A percentile compares a stretch with the other conserved stretches of the same genome.
phyloP scores from a whole-genome alignment of 1,140 invertebrate species.

The Drosophila pseudoobscura region DNA sequence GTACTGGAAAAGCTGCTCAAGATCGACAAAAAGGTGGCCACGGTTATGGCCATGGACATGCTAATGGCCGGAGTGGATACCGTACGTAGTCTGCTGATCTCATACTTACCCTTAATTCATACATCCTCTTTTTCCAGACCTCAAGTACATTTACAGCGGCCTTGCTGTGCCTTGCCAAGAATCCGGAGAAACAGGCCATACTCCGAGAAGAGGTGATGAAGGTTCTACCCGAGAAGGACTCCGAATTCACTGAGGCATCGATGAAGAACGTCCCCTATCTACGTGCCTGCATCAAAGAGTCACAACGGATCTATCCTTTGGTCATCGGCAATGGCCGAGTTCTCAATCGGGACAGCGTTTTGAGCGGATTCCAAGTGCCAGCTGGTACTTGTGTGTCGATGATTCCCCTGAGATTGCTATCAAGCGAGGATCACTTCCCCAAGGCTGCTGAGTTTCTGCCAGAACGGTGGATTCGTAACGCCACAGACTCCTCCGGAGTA shows the following conservation, averaged over 20 bases:
- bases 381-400: slow-evolving; percentile 85
- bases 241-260: slow-evolving; percentile 84
- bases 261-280: slow-evolving; percentile 86
- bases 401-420: slow-evolving; percentile 81
- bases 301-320: slow-evolving; percentile 85
- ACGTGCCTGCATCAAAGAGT: slow-evolving; percentile 88
- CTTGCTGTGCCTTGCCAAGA: slow-evolving; percentile 85
- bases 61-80: slow-evolving; percentile 76
- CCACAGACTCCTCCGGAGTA: slow-evolving; percentile 6
- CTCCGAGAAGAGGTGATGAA: slow-evolving; percentile 86
- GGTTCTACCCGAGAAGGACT: slow-evolving; percentile 83
- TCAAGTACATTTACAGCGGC: slow-evolving; percentile 42
- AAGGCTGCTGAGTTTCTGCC: slow-evolving; percentile 85
- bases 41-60: slow-evolving; percentile 81
- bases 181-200: slow-evolving; percentile 88
- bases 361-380: slow-evolving; percentile 86
- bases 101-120: background rate
- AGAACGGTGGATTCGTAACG: slow-evolving; percentile 85
- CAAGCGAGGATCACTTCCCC: slow-evolving; percentile 84
- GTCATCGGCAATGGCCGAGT: slow-evolving; percentile 84
- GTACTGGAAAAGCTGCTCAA: slow-evolving; percentile 80
- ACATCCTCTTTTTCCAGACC: slow-evolving; percentile 37
- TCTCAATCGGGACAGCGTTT: slow-evolving; percentile 84
- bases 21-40: slow-evolving; percentile 83
- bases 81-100: slow-evolving; percentile 34